These are phyloP conservation scores for Etheostoma perlongum DNA, from an alignment of 2,797 vertebrate species.

Conservation along the genomic window DNA sequence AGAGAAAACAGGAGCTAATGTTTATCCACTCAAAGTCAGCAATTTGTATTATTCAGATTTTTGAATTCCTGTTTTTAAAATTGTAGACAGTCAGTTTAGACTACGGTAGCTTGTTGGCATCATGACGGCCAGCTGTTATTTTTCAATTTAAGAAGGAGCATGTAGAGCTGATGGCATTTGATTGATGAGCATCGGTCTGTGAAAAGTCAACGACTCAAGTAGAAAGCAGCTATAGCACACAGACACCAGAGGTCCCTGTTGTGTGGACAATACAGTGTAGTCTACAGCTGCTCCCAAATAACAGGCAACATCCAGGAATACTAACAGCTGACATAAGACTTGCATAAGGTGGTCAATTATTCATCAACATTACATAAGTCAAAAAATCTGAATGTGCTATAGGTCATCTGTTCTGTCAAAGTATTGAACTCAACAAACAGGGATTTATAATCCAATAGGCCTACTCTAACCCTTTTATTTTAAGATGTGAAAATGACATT, in stretches of 20 bases:
- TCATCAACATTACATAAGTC: not conserved
- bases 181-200: slow-evolving; percentile 12
- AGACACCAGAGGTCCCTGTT: slow-evolving; percentile 61
- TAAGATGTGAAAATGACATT: not conserved
- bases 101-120: not conserved
- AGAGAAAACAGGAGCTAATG: slow-evolving; percentile 36
- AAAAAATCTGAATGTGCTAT: not conserved
- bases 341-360: not conserved
- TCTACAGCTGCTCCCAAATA: slow-evolving; percentile 50
- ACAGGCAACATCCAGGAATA: slow-evolving; percentile 4
- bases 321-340: not conserved
- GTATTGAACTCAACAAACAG: not conserved
- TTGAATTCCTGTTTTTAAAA: not conserved
- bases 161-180: slow-evolving; percentile 18
- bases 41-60: slow-evolving; percentile 21
- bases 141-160: not conserved
- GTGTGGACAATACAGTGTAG: slow-evolving; percentile 1
- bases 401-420: not conserved
- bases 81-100: not conserved
- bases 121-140: not conserved
- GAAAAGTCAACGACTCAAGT: not conserved
- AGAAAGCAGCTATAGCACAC: slow-evolving; percentile 13
- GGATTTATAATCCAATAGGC: not conserved
- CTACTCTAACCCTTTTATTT: not conserved
- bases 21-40: slow-evolving; percentile 35